These are phyloP conservation scores for Passer montanus DNA, from an alignment of 2,113 vertebrate species.

Conservation along the genomic window DNA sequence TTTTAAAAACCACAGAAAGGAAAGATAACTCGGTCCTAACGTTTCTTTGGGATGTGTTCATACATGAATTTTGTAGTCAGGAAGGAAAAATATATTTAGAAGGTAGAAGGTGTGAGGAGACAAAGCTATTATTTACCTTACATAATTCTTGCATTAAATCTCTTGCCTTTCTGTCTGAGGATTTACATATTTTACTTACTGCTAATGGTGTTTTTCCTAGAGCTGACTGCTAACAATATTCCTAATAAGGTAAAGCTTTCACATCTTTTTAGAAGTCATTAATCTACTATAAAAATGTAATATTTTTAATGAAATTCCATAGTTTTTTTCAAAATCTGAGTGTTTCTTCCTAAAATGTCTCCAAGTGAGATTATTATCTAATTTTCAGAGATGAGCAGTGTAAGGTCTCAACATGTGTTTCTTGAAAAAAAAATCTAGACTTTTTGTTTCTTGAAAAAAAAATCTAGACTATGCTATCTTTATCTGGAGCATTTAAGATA, in stretches of 20 bases:
- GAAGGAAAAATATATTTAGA: background rate
- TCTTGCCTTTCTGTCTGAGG: slow-evolving; percentile 35
- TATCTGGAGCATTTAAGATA: background rate
- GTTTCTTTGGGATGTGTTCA: background rate
- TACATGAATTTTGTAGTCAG: background rate
- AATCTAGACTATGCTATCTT: background rate
- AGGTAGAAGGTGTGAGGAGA: background rate
- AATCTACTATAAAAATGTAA: slow-evolving; percentile 26
- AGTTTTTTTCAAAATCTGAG: slow-evolving; percentile 19
- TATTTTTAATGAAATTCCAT: slow-evolving; percentile 51
- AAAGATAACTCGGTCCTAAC: background rate
- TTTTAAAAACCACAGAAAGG: background rate
- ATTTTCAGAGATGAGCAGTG: slow-evolving; percentile 26
- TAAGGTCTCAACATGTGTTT: background rate
- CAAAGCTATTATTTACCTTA: background rate
- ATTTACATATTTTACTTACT: slow-evolving; percentile 59
- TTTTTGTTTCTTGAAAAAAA: background rate
- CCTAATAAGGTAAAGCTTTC: slow-evolving; percentile 37
- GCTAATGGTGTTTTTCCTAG: slow-evolving; percentile 23
- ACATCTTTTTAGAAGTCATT: slow-evolving; percentile 44
- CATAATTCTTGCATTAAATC: slow-evolving; percentile 51
- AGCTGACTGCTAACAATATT: slow-evolving; percentile 43
- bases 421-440: background rate
- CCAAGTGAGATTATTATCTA: slow-evolving; percentile 39
- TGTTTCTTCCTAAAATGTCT: slow-evolving; percentile 36